A percentile compares a stretch with the other conserved stretches of the same genome.
These are phyloP conservation scores for Epinotia ramella DNA, from an alignment of 2,888 invertebrate genomes.

Conservation along the genomic window DNA sequence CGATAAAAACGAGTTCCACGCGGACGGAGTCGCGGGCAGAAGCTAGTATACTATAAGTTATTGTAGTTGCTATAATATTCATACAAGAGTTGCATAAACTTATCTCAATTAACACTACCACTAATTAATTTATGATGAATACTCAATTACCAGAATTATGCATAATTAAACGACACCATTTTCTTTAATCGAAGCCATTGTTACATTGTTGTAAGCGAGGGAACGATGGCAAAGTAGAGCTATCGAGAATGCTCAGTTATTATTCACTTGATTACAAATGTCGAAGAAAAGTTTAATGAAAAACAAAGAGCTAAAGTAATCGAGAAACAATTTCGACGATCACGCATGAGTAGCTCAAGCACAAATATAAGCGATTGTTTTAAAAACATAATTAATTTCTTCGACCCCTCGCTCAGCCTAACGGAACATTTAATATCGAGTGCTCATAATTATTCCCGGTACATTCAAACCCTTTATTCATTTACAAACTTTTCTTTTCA, in stretches of 20 bases:
- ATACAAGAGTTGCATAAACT: constrained; percentile 6
- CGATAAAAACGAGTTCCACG: no score
- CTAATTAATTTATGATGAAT: constrained; percentile 9
- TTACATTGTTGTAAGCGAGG: constrained; percentile 2
- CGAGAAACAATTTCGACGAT: constrained; percentile 82
- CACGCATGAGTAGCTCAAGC: constrained; percentile 81
- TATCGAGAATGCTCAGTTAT: constrained; percentile 40
- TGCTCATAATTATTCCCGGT: constrained; percentile 84
- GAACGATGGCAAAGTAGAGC: constrained; percentile 13
- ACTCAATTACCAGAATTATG: constrained; percentile 4
- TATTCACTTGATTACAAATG: constrained; percentile 56
- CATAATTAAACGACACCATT: constrained; percentile 25
- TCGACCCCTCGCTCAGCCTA: constrained; percentile 77
- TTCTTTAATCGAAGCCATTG: constrained; percentile 24
- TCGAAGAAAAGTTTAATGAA: constrained; percentile 77
- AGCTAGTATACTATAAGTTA: not conserved
- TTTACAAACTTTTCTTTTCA: constrained; percentile 71
- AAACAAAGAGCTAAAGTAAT: constrained; percentile 82
- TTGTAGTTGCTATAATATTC: not conserved
- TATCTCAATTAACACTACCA: not conserved
- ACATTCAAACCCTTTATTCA: constrained; percentile 77
- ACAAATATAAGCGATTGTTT: constrained; percentile 84
- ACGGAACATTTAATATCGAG: constrained; percentile 85
- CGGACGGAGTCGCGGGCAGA: no score
- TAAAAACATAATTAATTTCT: constrained; percentile 84